Evolutionary conservation across 1,140 invertebrate species (phyloP), one percentile per base, ranked within the genome.

Genomic region (Heterodera schachtii): DNA sequence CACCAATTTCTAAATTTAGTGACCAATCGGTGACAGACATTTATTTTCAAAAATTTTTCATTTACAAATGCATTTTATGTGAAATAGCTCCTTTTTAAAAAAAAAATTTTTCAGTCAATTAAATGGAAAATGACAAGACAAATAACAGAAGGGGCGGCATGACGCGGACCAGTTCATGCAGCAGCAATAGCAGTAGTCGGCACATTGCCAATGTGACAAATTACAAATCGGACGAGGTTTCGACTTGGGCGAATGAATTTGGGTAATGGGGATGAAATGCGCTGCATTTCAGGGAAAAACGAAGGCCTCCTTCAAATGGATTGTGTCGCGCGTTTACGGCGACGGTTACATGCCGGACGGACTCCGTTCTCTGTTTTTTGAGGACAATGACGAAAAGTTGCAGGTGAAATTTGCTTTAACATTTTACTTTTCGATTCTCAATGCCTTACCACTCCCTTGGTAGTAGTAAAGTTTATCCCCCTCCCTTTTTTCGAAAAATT

Each of bases 281-380:
- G 19, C 6, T 49, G 21, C 49, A 44, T 93, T 94, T 60, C 93
- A 98, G 96, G 96, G 96, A 86, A 98, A 97, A 92, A 94, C 98
- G 91, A 93, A 95, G 91, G 95, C 96, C 87, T 97, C 96, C 87
- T 93, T 98, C 87, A 95, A 96, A 93, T 98, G 96, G 96, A 93
- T 98, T 84, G 92, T 98, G 76, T 95, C 95, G 85, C 98, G 98
- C 92, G 95, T 96, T 81, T 98, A 96, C 92, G 96, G 96, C 91
- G 95, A 96, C 49, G 79, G 73, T 92, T 94, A 94, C 90, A 94
- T 97, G 89, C 96, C 96, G 85, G 94, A 96, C 88, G 95, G 97
- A 90, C 93, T 98, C 49, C 93, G 93, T 87, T 95, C 98, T 90
- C 96, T 96, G 75, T 97, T 97, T 91, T 97, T 64, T 64, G 19